Conservation (phyloP, 2,113 vertebrate species). For the Crypturellus undulatus region DNA sequence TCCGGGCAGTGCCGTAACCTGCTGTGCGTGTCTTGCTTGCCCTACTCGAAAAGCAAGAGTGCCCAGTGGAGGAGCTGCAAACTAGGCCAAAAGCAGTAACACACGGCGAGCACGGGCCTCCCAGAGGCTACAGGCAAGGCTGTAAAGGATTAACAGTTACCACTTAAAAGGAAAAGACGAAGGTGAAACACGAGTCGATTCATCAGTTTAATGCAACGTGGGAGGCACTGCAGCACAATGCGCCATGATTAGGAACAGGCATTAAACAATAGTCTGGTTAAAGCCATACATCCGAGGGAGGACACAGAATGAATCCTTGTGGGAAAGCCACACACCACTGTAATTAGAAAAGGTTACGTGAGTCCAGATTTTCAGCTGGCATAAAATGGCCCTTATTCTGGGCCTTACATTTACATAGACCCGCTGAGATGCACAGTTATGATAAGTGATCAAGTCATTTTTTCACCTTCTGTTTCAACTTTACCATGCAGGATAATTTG, state of each 20-base stretch:
- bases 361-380: neutral
- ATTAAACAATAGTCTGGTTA: neutral
- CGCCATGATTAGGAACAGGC: neutral
- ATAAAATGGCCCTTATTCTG: neutral
- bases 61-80: constrained; percentile 4
- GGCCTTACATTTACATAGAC: neutral
- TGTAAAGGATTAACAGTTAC: neutral
- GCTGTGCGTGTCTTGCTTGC: neutral
- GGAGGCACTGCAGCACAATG: neutral
- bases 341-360: neutral
- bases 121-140: neutral
- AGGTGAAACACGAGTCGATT: neutral
- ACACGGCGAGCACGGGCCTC: neutral
- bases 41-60: constrained; percentile 40
- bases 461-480: neutral
- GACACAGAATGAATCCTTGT: neutral
- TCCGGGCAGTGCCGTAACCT: neutral
- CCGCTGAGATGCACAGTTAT: neutral
- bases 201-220: neutral
- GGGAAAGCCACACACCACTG: neutral
- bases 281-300: neutral
- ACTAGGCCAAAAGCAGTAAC: constrained; percentile 2
- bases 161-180: neutral
- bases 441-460: neutral
- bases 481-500: neutral